Percentiles rank a stretch among this genome's conserved stretches.
Conservation (phyloP, 2,113 vertebrate species). For the Gnathonemus longibarbis region DNA sequence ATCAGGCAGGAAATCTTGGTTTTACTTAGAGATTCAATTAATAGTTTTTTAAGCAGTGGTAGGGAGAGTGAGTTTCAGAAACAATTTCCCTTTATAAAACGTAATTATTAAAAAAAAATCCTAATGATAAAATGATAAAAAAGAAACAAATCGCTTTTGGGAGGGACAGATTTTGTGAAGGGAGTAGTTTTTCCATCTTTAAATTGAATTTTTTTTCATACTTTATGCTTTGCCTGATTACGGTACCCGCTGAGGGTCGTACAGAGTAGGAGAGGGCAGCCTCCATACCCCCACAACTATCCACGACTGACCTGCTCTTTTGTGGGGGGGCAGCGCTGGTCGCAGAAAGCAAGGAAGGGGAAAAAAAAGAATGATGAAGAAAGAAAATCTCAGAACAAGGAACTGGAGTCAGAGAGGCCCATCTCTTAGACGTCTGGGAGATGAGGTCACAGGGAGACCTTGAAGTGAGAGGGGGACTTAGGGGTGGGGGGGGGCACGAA, state of each 20-base stretch:
- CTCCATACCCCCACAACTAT: slow-evolving; percentile 19
- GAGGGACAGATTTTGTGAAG: neutral
- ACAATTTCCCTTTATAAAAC: neutral
- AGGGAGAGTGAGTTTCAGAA: neutral
- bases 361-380: neutral
- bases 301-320: slow-evolving; percentile 44
- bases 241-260: neutral
- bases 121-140: neutral
- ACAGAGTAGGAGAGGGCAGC: neutral
- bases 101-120: neutral
- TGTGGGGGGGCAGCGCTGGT: slow-evolving; percentile 24
- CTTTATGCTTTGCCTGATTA: neutral
- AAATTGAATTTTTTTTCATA: neutral
- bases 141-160: neutral
- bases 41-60: neutral
- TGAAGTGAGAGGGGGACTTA: neutral
- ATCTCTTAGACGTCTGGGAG: slow-evolving; percentile 11
- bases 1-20: neutral
- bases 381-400: slow-evolving; percentile 9
- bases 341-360: slow-evolving; percentile 1
- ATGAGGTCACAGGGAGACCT: slow-evolving; percentile 14
- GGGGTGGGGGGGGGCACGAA: neutral
- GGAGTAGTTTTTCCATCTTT: neutral
- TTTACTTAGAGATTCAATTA: neutral
- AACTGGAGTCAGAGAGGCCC: slow-evolving; percentile 17